These are phyloP conservation scores for Psittacula cyanocephala DNA, from an alignment of 2,113 vertebrate genomes.

Conservation along the genomic window DNA sequence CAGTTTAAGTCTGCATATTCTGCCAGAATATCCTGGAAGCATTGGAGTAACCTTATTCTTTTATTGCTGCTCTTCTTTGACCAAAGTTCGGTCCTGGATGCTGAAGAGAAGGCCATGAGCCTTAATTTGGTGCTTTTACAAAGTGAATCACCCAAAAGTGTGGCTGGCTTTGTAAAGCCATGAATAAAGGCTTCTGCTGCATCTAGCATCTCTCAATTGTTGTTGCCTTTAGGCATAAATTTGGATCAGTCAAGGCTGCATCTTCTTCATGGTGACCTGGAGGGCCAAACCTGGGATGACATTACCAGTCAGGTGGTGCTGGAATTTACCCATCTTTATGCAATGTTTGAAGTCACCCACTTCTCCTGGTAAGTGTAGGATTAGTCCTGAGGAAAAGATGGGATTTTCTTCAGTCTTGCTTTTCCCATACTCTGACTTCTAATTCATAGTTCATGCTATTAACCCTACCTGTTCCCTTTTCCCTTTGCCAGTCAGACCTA, in stretches of 20 bases:
- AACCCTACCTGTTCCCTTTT: not conserved
- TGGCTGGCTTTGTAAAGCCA: not conserved
- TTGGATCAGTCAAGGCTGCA: slow-evolving; percentile 82
- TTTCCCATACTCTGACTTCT: not conserved
- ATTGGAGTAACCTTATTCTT: not conserved
- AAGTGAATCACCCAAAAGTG: not conserved
- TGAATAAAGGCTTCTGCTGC: not conserved
- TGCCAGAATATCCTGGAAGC: not conserved
- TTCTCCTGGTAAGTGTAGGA: slow-evolving; percentile 90
- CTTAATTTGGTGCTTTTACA: not conserved
- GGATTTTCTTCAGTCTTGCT: not conserved
- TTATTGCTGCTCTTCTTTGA: not conserved
- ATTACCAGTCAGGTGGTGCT: slow-evolving; percentile 87
- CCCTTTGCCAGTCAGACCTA: not conserved
- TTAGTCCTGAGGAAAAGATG: not conserved
- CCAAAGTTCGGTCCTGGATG: not conserved
- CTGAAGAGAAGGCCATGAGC: not conserved
- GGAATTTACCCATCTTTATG: slow-evolving; percentile 87
- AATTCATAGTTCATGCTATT: not conserved
- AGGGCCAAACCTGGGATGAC: slow-evolving; percentile 87
- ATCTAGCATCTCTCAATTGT: not conserved
- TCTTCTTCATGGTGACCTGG: slow-evolving; percentile 85
- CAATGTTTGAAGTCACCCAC: slow-evolving; percentile 88
- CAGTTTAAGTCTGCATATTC: not conserved
- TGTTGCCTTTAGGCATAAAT: slow-evolving; percentile 77